Conservation (phyloP, 2,113 vertebrate species). For the Campylomormyrus numenius region DNA sequence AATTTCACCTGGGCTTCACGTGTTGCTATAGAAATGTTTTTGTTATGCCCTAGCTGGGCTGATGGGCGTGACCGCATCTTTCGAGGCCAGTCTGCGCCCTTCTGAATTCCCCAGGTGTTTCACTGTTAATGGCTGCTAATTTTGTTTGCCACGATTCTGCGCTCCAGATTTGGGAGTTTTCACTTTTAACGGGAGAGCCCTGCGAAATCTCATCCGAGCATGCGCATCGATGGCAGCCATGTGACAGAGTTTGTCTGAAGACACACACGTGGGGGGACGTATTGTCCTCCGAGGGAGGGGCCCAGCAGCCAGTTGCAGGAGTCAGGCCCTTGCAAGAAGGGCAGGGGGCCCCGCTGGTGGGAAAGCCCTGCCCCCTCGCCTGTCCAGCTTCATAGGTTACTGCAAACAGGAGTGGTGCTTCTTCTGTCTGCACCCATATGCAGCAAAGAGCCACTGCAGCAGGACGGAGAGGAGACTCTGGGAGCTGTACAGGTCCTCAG, state of each 20-base stretch:
- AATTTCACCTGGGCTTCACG: not conserved
- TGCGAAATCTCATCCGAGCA: not conserved
- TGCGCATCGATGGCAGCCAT: not conserved
- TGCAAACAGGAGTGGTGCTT: not conserved
- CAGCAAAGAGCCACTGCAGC: not conserved
- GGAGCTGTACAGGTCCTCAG: not conserved
- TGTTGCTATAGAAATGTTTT: not conserved
- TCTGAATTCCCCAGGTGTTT: not conserved
- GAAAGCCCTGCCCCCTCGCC: not conserved
- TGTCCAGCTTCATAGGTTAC: not conserved
- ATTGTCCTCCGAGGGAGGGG: not conserved
- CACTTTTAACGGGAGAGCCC: not conserved
- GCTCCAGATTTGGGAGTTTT: not conserved
- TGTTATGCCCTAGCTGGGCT: not conserved
- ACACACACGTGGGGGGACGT: not conserved
- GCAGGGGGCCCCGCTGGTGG: not conserved
- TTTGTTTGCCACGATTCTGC: not conserved
- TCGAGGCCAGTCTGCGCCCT: not conserved
- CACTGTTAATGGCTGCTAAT: not conserved
- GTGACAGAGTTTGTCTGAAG: not conserved
- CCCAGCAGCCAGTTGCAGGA: not conserved
- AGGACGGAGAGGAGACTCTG: not conserved
- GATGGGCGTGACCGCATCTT: not conserved
- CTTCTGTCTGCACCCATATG: not conserved
- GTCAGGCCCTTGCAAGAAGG: not conserved